phyloP scores from a whole-genome alignment of 2,888 invertebrate species.

The Drosophila tanythrix region DNA sequence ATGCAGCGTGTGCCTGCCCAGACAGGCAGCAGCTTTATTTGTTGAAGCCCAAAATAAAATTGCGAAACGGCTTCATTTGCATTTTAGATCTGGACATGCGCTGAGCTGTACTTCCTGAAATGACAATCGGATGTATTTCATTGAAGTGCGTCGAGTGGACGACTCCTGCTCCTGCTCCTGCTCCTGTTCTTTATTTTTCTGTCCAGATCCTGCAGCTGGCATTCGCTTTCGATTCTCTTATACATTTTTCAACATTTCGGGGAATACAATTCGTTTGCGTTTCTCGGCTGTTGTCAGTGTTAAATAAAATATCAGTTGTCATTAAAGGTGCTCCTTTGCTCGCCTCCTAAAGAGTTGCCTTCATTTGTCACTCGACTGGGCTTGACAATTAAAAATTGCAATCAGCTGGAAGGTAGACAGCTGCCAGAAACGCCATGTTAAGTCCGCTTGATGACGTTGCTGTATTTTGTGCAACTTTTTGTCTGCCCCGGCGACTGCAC shows the following conservation, averaged over 20 bases:
- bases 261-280: slow-evolving; percentile 64
- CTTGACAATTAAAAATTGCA: slow-evolving; percentile 77
- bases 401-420: slow-evolving; percentile 50
- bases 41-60: slow-evolving; percentile 34
- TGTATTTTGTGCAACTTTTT: neutral
- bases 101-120: slow-evolving; percentile 32
- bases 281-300: slow-evolving; percentile 67
- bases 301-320: slow-evolving; percentile 75
- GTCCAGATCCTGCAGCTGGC: neutral
- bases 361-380: slow-evolving; percentile 73
- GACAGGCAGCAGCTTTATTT: slow-evolving; percentile 28
- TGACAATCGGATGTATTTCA: slow-evolving; percentile 77
- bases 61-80: slow-evolving; percentile 65
- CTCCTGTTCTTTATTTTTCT: neutral
- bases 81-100: slow-evolving; percentile 61
- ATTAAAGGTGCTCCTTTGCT: slow-evolving; percentile 54
- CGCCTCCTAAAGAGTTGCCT: slow-evolving; percentile 33
- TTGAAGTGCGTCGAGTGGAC: slow-evolving; percentile 46
- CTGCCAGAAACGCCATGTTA: slow-evolving; percentile 42
- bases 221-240: slow-evolving; percentile 17
- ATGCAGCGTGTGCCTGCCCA: slow-evolving; percentile 50
- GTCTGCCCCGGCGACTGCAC: neutral
- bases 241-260: slow-evolving; percentile 61
- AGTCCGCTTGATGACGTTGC: slow-evolving; percentile 22
- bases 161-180: slow-evolving; percentile 5